Percentiles rank a stretch among this genome's conserved stretches.
Conservation (phyloP, 2,888 invertebrate genomes). For the Rosalia funebris region DNA sequence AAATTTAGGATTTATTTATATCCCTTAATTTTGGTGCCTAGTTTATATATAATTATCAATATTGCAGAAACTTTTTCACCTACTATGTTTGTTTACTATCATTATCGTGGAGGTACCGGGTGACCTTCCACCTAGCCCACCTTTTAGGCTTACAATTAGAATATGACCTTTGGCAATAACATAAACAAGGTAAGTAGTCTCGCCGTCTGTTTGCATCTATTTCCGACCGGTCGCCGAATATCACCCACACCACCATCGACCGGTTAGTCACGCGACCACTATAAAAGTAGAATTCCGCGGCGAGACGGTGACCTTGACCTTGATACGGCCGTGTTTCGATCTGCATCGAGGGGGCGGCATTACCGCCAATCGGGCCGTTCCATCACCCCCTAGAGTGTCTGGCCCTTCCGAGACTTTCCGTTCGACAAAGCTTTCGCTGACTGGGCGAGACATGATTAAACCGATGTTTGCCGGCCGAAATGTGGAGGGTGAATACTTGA, state of each 20-base stretch:
- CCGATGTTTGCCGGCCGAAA: neutral
- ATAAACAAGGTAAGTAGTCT: too few species aligned
- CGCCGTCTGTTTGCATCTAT: too few species aligned
- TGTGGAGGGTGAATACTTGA: neutral
- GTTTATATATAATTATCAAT: too few species aligned
- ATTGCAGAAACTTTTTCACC: too few species aligned
- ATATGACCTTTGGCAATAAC: too few species aligned
- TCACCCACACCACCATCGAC: conserved; percentile 1
- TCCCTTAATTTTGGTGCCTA: too few species aligned
- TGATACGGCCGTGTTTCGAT: conserved; percentile 33
- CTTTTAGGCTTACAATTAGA: too few species aligned
- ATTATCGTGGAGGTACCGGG: too few species aligned
- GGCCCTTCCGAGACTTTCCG: conserved; percentile 30
- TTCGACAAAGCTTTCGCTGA: conserved; percentile 23
- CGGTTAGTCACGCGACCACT: conserved; percentile 17
- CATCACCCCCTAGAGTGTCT: conserved; percentile 28
- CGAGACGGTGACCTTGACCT: conserved; percentile 36
- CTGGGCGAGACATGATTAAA: conserved; percentile 25
- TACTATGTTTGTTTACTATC: too few species aligned
- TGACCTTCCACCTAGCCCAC: too few species aligned
- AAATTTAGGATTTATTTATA: too few species aligned
- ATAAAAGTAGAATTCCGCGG: conserved; percentile 37
- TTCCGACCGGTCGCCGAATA: too few species aligned
- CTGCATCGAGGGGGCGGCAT: conserved; percentile 34
- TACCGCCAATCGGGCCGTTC: conserved; percentile 1